These are phyloP conservation scores for Antechinus stuartii DNA, from an alignment of 2,113 vertebrate species.

Conservation along the genomic window DNA sequence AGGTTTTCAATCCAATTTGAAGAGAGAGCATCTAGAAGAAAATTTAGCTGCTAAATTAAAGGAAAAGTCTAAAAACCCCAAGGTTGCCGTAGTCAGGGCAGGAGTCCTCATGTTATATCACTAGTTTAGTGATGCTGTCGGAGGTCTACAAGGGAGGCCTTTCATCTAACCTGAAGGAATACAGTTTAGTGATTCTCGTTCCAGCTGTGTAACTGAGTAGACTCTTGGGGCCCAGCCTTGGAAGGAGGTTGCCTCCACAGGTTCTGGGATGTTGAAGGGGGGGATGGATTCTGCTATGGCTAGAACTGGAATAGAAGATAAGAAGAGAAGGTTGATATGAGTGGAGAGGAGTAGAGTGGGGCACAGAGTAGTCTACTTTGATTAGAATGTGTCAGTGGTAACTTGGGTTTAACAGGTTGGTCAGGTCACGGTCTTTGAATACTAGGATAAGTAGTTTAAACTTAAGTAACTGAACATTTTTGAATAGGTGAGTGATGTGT, in stretches of 20 bases:
- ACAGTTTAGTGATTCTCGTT: background rate
- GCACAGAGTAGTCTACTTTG: background rate
- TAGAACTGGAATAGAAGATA: background rate
- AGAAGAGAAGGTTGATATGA: background rate
- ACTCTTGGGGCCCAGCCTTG: background rate
- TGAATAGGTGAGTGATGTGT: background rate
- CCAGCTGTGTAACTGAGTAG: background rate
- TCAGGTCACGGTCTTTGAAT: background rate
- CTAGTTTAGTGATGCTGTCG: background rate
- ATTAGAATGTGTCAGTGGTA: background rate
- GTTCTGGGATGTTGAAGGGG: background rate
- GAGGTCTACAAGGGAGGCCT: background rate
- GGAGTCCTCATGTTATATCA: background rate
- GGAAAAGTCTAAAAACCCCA: background rate
- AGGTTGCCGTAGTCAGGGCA: background rate
- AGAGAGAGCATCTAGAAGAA: background rate
- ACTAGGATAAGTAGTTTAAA: background rate
- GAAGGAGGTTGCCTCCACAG: background rate
- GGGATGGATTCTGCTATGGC: background rate
- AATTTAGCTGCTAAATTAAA: background rate
- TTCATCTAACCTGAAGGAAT: background rate
- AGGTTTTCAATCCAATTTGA: background rate
- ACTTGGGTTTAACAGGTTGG: background rate
- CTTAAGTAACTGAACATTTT: background rate
- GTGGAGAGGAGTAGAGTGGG: background rate